Evolutionary conservation across 2,888 invertebrate species (phyloP).

Genomic region (Tiliacea citrago): DNA sequence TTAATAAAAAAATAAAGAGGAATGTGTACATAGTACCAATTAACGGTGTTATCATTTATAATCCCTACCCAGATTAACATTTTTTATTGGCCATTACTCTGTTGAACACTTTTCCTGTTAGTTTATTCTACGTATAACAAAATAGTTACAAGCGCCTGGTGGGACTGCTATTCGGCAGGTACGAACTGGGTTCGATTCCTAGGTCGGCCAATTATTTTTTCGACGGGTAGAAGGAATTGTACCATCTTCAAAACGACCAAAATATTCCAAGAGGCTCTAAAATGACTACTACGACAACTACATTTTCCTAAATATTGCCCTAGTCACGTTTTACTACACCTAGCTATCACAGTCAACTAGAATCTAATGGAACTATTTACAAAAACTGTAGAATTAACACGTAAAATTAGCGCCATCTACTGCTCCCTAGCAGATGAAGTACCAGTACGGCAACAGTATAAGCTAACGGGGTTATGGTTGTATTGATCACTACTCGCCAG

Average conservation of each 20-base stretch:
- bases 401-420: slow-evolving; percentile 21
- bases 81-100: no score
- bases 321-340: background rate
- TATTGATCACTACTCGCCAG: background rate
- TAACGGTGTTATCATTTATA: slow-evolving; percentile 10
- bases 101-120: background rate
- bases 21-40: background rate
- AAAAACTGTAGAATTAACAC: background rate
- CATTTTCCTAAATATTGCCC: background rate
- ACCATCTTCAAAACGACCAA: background rate
- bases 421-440: background rate
- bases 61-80: background rate
- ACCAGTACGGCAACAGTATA: no score
- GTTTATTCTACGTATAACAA: background rate
- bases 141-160: background rate
- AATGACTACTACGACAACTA: background rate
- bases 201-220: background rate
- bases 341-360: background rate
- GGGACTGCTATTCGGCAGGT: background rate
- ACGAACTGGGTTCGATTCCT: background rate
- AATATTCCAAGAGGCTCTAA: background rate
- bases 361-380: background rate
- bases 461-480: background rate
- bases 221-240: background rate
- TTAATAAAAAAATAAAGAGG: background rate